Conservation (phyloP, 2,797 vertebrate genomes). For the Dromococcyx pavoninus region DNA sequence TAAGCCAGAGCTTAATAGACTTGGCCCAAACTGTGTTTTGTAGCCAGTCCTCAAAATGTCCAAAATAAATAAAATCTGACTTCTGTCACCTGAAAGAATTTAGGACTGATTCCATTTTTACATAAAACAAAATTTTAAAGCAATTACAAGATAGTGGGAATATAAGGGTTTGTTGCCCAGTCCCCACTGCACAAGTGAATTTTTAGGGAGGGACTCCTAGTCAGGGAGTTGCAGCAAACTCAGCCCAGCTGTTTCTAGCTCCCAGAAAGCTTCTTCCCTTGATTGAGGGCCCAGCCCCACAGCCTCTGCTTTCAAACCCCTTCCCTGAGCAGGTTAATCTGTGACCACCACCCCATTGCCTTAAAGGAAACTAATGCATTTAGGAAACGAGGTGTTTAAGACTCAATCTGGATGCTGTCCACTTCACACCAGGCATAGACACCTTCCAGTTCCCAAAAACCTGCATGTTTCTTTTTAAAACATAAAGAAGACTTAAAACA, state of each 20-base stretch:
- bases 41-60: neutral
- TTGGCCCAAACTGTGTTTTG: neutral
- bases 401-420: neutral
- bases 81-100: neutral
- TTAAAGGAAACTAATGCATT: rapidly evolving
- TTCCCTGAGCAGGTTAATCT: neutral
- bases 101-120: neutral
- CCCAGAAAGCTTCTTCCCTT: neutral
- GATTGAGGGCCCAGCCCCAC: neutral
- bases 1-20: neutral
- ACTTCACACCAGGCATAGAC: neutral
- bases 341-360: neutral
- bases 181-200: neutral
- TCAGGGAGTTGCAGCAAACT: neutral
- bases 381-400: neutral
- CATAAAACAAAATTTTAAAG: neutral
- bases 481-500: neutral
- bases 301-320: neutral
- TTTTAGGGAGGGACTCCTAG: neutral
- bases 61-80: neutral
- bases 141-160: neutral
- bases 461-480: neutral
- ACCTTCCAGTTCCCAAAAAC: neutral
- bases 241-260: neutral
- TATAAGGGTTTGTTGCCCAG: neutral